Conservation (phyloP, 2,797 vertebrate species). For the Dermochelys coriacea region DNA sequence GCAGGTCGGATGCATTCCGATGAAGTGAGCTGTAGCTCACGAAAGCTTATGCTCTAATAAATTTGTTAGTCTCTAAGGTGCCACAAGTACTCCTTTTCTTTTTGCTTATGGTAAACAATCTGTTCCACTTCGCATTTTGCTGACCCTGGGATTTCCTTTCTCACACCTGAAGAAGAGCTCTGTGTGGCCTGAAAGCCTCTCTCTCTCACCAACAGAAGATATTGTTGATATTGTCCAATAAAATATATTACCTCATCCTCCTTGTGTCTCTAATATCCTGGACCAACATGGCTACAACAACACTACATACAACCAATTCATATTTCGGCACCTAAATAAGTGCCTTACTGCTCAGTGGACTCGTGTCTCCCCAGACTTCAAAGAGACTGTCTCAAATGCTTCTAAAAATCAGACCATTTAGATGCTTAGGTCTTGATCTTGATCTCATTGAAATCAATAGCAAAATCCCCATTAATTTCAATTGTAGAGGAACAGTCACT, state of each 20-base stretch:
- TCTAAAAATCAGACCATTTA: slow-evolving; percentile 18
- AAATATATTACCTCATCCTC: neutral
- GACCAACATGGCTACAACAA: neutral
- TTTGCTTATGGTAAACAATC: neutral
- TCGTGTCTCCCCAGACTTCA: neutral
- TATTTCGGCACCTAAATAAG: neutral
- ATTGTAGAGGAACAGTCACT: neutral
- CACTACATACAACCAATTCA: neutral
- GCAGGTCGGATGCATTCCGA: too few species aligned
- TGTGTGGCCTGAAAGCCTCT: neutral
- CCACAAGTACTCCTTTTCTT: too few species aligned
- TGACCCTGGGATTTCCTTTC: neutral
- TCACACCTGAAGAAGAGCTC: neutral
- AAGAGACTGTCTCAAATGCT: neutral
- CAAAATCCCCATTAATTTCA: neutral
- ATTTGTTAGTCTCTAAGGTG: too few species aligned
- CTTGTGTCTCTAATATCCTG: neutral
- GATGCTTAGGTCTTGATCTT: neutral
- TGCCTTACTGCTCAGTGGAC: neutral
- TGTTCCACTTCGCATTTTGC: too few species aligned
- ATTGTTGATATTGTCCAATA: too few species aligned
- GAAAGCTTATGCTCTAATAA: too few species aligned
- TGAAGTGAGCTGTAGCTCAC: too few species aligned
- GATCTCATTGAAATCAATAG: neutral
- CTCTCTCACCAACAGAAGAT: too few species aligned